A percentile compares a stretch with the other conserved stretches of the same genome.
These are phyloP conservation scores for Trogon melanurus DNA, from an alignment of 2,113 vertebrate species.

Conservation along the genomic window DNA sequence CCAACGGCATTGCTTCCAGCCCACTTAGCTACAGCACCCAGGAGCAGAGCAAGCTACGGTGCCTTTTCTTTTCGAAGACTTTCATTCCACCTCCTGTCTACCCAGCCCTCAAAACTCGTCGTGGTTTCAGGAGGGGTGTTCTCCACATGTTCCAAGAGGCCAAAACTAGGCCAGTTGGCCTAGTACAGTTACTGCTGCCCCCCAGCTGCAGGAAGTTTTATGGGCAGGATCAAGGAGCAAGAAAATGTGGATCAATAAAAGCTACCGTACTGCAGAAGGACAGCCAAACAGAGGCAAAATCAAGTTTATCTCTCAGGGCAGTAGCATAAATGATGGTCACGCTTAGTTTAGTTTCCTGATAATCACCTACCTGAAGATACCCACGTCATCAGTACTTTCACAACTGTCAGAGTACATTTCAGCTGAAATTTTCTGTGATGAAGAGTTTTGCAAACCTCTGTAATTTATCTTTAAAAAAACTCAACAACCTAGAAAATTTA, in stretches of 20 bases:
- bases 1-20: neutral
- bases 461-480: too few relatives aligned
- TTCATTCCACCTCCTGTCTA: neutral
- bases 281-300: neutral
- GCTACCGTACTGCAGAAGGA: neutral
- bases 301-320: neutral
- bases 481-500: too few relatives aligned
- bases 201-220: fast-evolving
- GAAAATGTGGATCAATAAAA: neutral
- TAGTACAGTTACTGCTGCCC: neutral
- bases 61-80: neutral
- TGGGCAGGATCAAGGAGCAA: neutral
- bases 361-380: neutral
- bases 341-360: neutral
- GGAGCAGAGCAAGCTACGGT: neutral
- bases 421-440: neutral
- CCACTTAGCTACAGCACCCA: fast-evolving
- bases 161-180: neutral
- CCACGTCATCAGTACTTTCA: neutral
- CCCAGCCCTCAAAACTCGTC: neutral
- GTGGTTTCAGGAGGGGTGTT: neutral
- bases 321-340: neutral
- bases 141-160: fast-evolving
- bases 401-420: neutral
- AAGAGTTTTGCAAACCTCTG: too few relatives aligned